Base-by-base conservation (phyloP, 2,888 invertebrate genomes). In the Lampropteryx suffumata region DNA sequence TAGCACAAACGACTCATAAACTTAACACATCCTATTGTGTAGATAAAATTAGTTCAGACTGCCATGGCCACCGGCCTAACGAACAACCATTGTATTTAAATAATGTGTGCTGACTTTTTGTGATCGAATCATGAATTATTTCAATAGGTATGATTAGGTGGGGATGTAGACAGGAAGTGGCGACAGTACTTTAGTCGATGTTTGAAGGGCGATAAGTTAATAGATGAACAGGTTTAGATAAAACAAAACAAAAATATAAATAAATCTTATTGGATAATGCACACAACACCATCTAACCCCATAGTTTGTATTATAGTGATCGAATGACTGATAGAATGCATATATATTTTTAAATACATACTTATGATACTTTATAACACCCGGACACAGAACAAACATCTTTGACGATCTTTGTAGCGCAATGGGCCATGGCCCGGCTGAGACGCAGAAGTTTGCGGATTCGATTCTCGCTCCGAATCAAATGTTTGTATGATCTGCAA, bases 81-180 rank as follows among this genome's bases (percentile, higher is more conserved):
- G 89, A 89, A 89, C 84, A 82, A 69, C 87, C 79, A 89, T 90
- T 90, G 90, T 90, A 84, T 84, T 89, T 85, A 83, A 89, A 89
- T 88, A 89, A 86, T 82, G 84, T 81, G 81, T 79, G 81, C 76
- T 73, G 83, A 84, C 81, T 88, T 87, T 88, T 87, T 84, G 76
- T 71, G 69, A 76, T 73, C 66, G 63, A 71, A 71, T 73, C 71
- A 68, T 64, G 65, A 64, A 47, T 67, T 63, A 69, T 59, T 64
- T 67, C 66, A 55, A 63, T 64, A 62, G 70, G 57, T 41, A 44
- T 44, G 57, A 72, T 76, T 74, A 73, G 71, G 64, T 62, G 53
- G 64, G 57, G 55, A 48, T 57, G 28, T 50, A 55, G 47, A 37
- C 44, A 57, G 59, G 54, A 61, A 52, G 61, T 58, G 50, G 50